Percentiles rank a stretch among this genome's conserved stretches.
phyloP scores from a whole-genome alignment of 2,113 vertebrate genomes.

The Drymodes brunneopygia region DNA sequence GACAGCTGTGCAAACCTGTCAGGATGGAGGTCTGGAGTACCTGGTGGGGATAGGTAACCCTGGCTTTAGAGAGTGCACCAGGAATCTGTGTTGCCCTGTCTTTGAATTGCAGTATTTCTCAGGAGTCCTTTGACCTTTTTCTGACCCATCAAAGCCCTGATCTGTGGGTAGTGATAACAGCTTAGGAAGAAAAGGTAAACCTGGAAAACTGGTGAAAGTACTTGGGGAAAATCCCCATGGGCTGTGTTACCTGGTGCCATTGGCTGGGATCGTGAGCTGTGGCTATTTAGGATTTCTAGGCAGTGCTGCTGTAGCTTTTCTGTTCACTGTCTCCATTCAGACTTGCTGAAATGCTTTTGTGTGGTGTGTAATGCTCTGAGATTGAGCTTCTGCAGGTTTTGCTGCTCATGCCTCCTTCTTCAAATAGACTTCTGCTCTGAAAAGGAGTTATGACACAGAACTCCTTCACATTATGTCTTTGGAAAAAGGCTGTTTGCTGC shows the following conservation, averaged over 20 bases:
- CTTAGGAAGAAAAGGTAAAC: not conserved
- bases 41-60: not conserved
- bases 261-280: not conserved
- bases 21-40: not conserved
- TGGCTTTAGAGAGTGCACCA: not conserved
- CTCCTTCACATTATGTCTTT: not conserved
- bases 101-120: not conserved
- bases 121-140: not conserved
- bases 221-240: not conserved
- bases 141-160: not conserved
- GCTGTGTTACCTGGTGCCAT: not conserved
- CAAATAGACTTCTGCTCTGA: not conserved
- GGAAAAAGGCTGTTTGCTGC: not conserved
- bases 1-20: not conserved
- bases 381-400: constrained; percentile 2
- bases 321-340: not conserved
- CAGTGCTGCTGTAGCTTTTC: not conserved
- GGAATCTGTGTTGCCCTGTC: not conserved
- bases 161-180: not conserved
- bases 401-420: not conserved
- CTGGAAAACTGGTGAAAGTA: not conserved
- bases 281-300: not conserved
- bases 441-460: not conserved
- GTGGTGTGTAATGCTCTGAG: not conserved
- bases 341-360: not conserved